Conservation (phyloP, 2,888 invertebrate genomes). For the Phyllotreta cruciferae region DNA sequence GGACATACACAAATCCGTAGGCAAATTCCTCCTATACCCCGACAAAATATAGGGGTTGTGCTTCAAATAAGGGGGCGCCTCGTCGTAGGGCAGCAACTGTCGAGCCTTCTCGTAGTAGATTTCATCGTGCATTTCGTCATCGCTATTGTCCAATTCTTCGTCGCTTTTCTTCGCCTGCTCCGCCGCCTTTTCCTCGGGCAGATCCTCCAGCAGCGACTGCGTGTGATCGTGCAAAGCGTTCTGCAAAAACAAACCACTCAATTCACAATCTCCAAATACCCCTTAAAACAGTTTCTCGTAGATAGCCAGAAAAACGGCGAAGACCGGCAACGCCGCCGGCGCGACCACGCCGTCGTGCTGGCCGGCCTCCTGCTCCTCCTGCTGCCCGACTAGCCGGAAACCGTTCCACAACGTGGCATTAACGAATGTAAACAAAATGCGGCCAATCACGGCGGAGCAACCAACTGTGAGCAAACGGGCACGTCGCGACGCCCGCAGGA, state of each 20-base stretch:
- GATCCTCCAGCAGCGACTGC: constrained; percentile 46
- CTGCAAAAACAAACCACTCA: no score
- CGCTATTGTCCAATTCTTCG: constrained; percentile 16
- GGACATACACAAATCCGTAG: constrained; percentile 84
- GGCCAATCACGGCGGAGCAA: constrained; percentile 22
- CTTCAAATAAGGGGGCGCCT: constrained; percentile 82
- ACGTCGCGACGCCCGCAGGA: constrained; percentile 2
- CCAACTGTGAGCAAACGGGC: constrained; percentile 15
- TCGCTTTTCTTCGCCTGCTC: constrained; percentile 12
- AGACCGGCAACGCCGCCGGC: neutral
- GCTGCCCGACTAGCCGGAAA: constrained; percentile 36
- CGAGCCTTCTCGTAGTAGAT: constrained; percentile 47
- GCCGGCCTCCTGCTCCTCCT: constrained; percentile 14
- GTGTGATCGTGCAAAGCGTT: constrained; percentile 41
- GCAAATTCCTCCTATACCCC: constrained; percentile 85
- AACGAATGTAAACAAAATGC: constrained; percentile 36
- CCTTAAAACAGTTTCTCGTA: no score
- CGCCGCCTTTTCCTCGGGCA: constrained; percentile 29
- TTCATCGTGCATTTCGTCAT: constrained; percentile 37
- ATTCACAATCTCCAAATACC: no score
- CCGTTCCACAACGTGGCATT: constrained; percentile 40
- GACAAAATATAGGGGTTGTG: constrained; percentile 86
- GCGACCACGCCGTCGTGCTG: neutral
- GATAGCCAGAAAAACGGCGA: neutral
- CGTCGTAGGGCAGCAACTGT: constrained; percentile 60